Percentiles rank a stretch among this genome's conserved stretches.
phyloP scores from a whole-genome alignment of 2,888 invertebrate genomes.

The Cynaeus angustus region DNA sequence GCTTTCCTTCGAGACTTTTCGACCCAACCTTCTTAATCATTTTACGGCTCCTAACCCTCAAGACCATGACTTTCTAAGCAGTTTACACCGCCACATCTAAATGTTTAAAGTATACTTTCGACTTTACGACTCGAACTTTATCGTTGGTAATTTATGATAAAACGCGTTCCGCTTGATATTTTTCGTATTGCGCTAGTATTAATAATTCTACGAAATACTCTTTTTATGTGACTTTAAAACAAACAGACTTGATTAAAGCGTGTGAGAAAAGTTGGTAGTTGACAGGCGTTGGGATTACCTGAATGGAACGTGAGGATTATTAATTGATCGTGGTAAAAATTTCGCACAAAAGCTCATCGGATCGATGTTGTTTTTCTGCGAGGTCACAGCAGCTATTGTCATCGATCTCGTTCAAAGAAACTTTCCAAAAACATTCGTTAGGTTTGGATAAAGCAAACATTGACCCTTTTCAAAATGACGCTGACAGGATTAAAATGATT shows the following conservation, averaged over 20 bases:
- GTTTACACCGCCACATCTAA: neutral
- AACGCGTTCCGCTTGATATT: neutral
- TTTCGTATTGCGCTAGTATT: slow-evolving; percentile 2
- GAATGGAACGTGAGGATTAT: neutral
- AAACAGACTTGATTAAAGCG: neutral
- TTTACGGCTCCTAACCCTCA: slow-evolving; percentile 5
- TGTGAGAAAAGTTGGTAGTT: neutral
- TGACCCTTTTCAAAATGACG: slow-evolving; percentile 27
- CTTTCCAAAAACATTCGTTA: slow-evolving; percentile 24
- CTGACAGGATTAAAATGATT: slow-evolving; percentile 14
- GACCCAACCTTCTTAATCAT: neutral
- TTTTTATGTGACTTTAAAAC: slow-evolving; percentile 3
- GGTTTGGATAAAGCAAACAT: slow-evolving; percentile 21
- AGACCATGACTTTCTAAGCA: neutral
- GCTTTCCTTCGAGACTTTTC: neutral
- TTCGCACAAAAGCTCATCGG: neutral
- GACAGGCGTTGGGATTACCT: slow-evolving; percentile 8
- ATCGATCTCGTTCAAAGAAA: slow-evolving; percentile 24
- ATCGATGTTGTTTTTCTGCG: slow-evolving; percentile 8
- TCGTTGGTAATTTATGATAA: slow-evolving; percentile 3
- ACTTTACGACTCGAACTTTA: neutral
- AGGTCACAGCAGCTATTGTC: slow-evolving; percentile 13
- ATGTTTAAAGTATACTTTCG: slow-evolving; percentile 6
- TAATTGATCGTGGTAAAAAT: slow-evolving; percentile 2
- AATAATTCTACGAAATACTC: neutral